phyloP scores from a whole-genome alignment of 2,797 vertebrate genomes.

The Sebastes flavidus region DNA sequence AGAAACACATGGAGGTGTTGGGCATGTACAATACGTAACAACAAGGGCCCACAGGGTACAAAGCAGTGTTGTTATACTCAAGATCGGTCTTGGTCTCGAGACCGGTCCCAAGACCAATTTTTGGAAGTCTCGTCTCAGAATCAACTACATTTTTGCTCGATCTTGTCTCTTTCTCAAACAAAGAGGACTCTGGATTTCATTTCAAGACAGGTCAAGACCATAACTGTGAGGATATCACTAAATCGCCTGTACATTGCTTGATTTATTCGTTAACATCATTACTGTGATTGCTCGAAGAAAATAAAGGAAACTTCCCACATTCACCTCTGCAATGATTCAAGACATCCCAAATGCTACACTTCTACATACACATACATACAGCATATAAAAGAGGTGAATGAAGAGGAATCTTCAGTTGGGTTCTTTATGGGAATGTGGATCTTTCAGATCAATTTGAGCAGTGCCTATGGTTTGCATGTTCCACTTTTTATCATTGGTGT shows the following conservation, averaged over 20 bases:
- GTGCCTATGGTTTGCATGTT: background rate
- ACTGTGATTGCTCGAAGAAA: background rate
- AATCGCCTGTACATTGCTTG: background rate
- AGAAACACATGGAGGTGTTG: background rate
- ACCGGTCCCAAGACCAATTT: background rate
- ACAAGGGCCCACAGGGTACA: background rate
- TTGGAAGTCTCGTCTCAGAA: background rate
- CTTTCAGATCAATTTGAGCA: background rate
- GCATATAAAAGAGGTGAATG: background rate
- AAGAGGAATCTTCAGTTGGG: background rate
- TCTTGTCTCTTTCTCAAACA: background rate
- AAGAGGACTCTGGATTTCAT: background rate
- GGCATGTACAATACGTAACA: background rate
- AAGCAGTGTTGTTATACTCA: background rate
- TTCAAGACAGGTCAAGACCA: background rate
- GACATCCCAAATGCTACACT: background rate
- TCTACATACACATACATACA: background rate
- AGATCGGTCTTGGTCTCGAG: background rate
- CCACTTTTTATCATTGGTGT: background rate
- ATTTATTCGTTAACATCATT: background rate
- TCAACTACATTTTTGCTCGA: background rate
- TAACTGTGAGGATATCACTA: background rate
- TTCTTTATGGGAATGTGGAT: background rate
- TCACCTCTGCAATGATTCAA: background rate
- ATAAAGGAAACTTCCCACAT: background rate